Evolutionary conservation across 1,140 invertebrate species (phyloP), one percentile per base, ranked within the genome.

Genomic region (Thalassaphorura encarpata): DNA sequence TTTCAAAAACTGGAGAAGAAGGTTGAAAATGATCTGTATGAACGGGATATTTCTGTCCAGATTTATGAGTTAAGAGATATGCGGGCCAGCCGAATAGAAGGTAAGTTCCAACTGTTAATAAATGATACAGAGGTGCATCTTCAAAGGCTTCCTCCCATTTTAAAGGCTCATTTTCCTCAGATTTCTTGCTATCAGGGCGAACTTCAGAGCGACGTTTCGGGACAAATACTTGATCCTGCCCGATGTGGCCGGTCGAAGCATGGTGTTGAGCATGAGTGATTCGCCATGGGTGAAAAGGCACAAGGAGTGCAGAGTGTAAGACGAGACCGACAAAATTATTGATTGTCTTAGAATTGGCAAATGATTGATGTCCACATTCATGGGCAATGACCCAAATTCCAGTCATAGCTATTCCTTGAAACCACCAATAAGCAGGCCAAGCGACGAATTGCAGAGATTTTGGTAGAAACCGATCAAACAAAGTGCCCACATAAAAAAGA

Each of bases 291-390:
- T 51, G 48, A 19, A 31, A 51, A 13, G 48, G 48, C 11, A 51
- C 48, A 19, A 51, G 48, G 4, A 51, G 48, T 8, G 28, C 5
- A 15, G 48, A 36, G 23, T 51, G 48, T 4, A 51, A 24, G 8
- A 51, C 33, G 27, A 51, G 33, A 13, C 48, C 48, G 13, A 51
- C 48, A 21, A 24, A 6, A 19, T 51, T 51, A 21, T 51, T 51
- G 27, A 51, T 36, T 16, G 48, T 51, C 21, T 51, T 51, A 19
- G 48, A 51, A 4, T 51, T 29, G 31, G 11, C 5, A 21, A 51
- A 51, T 33, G 48, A 33, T 27, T 51, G 48, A 23, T 51, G 48
- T 4, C 48, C 48, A 51, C 48, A 51, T 51, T 51, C 48, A 39
- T 51, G 48, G 21, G 48, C 48, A 18, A 51, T 33, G 19, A 51